Evolutionary conservation across 1,140 invertebrate genomes (phyloP), one percentile per base, ranked within the genome.

Genomic region (Orius insidiosus): DNA sequence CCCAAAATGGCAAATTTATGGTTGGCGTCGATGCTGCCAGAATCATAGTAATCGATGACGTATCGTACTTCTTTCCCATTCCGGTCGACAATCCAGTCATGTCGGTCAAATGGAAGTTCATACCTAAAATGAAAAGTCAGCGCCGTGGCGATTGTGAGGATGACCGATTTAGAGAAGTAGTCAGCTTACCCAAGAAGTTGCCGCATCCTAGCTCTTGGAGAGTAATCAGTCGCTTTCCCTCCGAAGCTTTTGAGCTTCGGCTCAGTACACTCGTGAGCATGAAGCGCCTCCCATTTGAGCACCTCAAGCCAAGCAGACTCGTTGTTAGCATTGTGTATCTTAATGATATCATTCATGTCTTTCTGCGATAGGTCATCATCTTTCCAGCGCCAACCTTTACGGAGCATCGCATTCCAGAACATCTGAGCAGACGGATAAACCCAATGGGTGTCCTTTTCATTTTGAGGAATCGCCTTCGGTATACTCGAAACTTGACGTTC

Each of bases 391-490:
- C 96, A 99, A 1, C 96, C 92, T 73, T 98, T 98, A 35, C 93
- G 74, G 10, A 98, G 64, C 96, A 99, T 99, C 2, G 96, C 96
- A 75, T 99, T 99, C 95, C 95, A 99, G 61, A 99, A 99, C 96
- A 99, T 99, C 69, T 75, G 95, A 54, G 89, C 80, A 37, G 93
- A 98, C 3, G 96, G 96, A 68, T 99, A 99, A 9, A 93, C 84
- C 96, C 96, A 98, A 56, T 80, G 84, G 53, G 88, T 84, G 15
- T 51, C 49, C 19, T 65, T 69, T 41, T 71, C 70, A 52, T 78
- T 74, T 34, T 76, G 68, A n/a, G 75, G 71, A 52, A 77, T 78
- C 11, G 86, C 81, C 63, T 92, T 88, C 9, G 95, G 95, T 59
- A 99, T 99, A 2, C 76, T 73, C 0, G 93, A 98, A 10, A 77